Evolutionary conservation across 2,113 vertebrate species (phyloP), one percentile per base, ranked within the genome.

Genomic region (Rallus limicola): DNA sequence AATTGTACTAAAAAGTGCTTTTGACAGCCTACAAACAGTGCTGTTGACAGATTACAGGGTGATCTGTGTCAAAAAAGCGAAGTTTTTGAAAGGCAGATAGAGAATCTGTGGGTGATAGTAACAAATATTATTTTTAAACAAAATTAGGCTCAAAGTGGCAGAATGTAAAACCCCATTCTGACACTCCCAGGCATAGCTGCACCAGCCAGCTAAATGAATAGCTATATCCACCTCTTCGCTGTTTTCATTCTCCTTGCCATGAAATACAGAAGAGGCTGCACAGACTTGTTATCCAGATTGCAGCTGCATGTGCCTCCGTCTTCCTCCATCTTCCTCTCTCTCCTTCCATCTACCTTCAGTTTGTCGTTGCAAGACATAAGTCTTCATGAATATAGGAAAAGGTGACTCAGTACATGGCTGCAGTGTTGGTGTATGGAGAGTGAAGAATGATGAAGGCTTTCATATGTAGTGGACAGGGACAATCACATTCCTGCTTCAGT

Each of bases 391-490:
- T 19, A 8, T n/a, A 1, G 1, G 23, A 11, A 13, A 24, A 17
- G 36, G 5, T 0, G 36, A 14, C 20, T 63, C 13, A 33, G 1
- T 6, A 5, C 0, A 0, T 55, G 59, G 8, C 19, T 81, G 31
- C 8, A 10, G 28, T 5, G 13, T 4, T 71, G 29, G 19, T 50
- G 8, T 11, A 20, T 3, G 44, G 23, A 60, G 20, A 50, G 10
- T 1, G 1, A 59, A 38, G 52, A 55, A 53, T 5, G 10, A 48
- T 16, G 28, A 70, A 18, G 40, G 34, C 2, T 53, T 86, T 77
- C 24, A 16, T 33, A 44, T 6, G 3, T 13, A 84, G 52, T 0
- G 0, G 19, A n/a, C 6, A n/a, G 29, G 46, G 28, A 55, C 42
- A 78, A 7, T n/a, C 40, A 11, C 2, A 2, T 17, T 72, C 40